Base-by-base conservation (phyloP, 2,888 invertebrate species). In the Meloe dianella region DNA sequence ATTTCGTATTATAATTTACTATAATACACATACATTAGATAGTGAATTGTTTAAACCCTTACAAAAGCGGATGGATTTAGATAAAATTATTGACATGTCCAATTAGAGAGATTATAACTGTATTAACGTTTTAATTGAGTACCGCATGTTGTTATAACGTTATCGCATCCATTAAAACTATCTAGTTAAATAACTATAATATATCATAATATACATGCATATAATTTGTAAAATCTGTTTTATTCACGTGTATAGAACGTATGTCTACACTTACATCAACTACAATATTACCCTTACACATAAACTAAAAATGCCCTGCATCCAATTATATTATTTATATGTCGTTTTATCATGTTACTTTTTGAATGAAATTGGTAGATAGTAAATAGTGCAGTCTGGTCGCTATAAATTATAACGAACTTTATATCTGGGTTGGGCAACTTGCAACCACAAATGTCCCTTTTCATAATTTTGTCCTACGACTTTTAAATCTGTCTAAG, bases 61-160 rank as follows among this genome's bases (percentile, higher is more conserved):
- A 22, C 51, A 3, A 47, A 17, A 51, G 24, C 51, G 35, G 59
- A 30, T 14, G 59, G 59, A 59, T 59, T 59, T 59, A 59, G 59
- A 59, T 59, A 59, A 59, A 59, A 59, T 38, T 59, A 59, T 59
- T 38, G 59, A 59, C 59, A 59, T 14, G 51, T 51, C 51, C 51
- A 51, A 51, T 51, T 51, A 51, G 51, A 22, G 51, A 51, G 51
- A 51, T 51, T 51, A 51, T 51, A 51, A 51, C 51, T 51, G 51
- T 51, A 51, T 51, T 51, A 51, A 24, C 22, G 51, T 51, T 51
- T 51, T 22, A 51, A 51, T 51, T 51, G 51, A 51, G 22, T 51
- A 51, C 51, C 51, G 24, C 51, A 51, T 51, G 51, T 51, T 51
- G 51, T 51, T 51, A 12, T 22, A 51, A 51, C 22, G 12, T 51